A percentile compares a stretch with the other conserved stretches of the same genome.
These are phyloP conservation scores for Meteorus colon DNA, from an alignment of 2,888 invertebrate species.

Conservation along the genomic window DNA sequence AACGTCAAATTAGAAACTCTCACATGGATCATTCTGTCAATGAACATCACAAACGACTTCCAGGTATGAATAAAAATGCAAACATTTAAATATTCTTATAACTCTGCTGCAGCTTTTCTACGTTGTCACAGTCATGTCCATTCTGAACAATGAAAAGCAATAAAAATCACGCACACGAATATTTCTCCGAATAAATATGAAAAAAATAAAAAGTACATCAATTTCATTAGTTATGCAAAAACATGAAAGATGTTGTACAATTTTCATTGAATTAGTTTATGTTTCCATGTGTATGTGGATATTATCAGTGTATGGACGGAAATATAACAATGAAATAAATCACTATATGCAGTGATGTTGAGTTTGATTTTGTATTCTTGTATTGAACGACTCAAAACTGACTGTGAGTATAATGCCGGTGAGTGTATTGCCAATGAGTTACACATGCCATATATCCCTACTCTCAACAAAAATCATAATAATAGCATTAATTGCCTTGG, in stretches of 20 bases:
- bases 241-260: constrained; percentile 12
- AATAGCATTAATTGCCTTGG: constrained; percentile 71
- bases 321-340: constrained; percentile 10
- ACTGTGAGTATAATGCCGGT: constrained; percentile 50
- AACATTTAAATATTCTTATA: background rate
- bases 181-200: background rate
- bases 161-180: background rate
- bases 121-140: background rate
- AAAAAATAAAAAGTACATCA: constrained; percentile 8
- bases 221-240: constrained; percentile 8
- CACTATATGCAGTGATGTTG: constrained; percentile 35
- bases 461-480: constrained; percentile 67
- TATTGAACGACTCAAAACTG: constrained; percentile 38
- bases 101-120: background rate
- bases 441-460: constrained; percentile 58
- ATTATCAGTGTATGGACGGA: background rate
- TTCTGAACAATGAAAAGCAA: background rate
- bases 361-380: constrained; percentile 41
- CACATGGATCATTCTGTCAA: constrained; percentile 29
- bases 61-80: background rate
- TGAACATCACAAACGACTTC: constrained; percentile 5
- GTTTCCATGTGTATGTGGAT: background rate
- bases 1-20: constrained; percentile 13
- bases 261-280: background rate
- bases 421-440: constrained; percentile 51